These are phyloP conservation scores for Pantelozetes paolii DNA, from an alignment of 2,888 invertebrate genomes.

Conservation along the genomic window DNA sequence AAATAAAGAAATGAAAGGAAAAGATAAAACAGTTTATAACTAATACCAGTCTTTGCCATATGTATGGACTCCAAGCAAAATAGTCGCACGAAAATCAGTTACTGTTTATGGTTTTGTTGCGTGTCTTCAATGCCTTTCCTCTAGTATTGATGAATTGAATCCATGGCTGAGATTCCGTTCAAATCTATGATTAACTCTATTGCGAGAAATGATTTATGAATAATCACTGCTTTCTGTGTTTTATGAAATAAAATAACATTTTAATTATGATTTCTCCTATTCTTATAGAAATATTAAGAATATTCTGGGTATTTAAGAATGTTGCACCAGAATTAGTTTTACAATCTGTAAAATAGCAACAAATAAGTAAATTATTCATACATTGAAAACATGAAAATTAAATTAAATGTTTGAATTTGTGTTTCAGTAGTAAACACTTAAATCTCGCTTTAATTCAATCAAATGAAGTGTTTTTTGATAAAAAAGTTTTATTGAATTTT, in stretches of 20 bases:
- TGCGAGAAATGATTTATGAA: not conserved
- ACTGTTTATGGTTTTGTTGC: constrained; percentile 17
- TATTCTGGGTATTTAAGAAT: no score
- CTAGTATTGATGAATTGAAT: not conserved
- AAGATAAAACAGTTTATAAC: not conserved
- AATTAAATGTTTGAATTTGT: no score
- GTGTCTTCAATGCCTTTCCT: not conserved
- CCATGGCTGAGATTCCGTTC: not conserved
- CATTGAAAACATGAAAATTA: no score
- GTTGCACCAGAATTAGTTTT: no score
- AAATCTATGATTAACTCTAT: not conserved
- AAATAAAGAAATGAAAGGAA: constrained; percentile 1
- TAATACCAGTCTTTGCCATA: not conserved
- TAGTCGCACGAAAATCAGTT: constrained; percentile 22
- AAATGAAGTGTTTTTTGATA: not conserved
- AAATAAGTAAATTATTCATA: no score
- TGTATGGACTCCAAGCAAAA: not conserved
- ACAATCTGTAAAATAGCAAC: no score
- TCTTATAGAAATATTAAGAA: no score
- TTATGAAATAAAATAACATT: no score
- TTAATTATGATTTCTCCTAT: no score
- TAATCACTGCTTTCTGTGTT: not conserved
- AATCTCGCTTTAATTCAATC: not conserved
- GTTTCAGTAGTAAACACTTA: not conserved
- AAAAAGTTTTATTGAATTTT: no score